Evolutionary conservation across 2,113 vertebrate genomes (phyloP), one percentile per base, ranked within the genome.

Genomic region (Jaculus jaculus): DNA sequence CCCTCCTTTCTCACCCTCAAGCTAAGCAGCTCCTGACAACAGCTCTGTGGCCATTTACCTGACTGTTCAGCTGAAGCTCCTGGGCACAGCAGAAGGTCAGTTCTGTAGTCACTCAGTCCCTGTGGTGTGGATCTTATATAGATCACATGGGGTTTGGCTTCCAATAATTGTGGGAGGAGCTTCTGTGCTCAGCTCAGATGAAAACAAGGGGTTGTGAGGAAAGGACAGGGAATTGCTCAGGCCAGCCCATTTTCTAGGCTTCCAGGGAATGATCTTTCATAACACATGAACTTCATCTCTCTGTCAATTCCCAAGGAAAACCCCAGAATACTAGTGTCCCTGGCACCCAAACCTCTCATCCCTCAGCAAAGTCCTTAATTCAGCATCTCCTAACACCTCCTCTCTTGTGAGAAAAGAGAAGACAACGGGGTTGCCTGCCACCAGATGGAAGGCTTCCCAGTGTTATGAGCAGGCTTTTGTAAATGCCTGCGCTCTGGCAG

Each of bases 131-230:
- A 58, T 24, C 2, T 96, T 95, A 96, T 82, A 78, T 4, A 42
- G 63, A 69, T 21, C 84, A 7, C 34, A n/a, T 89, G 80, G 82
- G 37, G 66, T 89, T 87, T 95, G 92, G 84, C 87, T 84, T 95
- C 58, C 23, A 74, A 74, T 39, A 24, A 60, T 87, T 87, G 60
- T 89, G 84, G 97, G 96, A 65, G 93, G 95, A 82, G 84, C 74
- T 93, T 58, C 89, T 24, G 32, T n/a, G 28, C 24, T 77, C 39
- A 3, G 47, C 34, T 51, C 30, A 84, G 10, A 92, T 58, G 72
- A 68, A 93, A 89, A 58, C n/a, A 77, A 89, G 39, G 28, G 15
- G 21, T 16, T 37, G 69, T 69, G 69, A 54, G 30, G 34, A 83
- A 89, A 28, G 30, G 7, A 63, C 54, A 15, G 54, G 10, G 42